phyloP scores from a whole-genome alignment of 2,797 vertebrate genomes.

The Salarias fasciatus region DNA sequence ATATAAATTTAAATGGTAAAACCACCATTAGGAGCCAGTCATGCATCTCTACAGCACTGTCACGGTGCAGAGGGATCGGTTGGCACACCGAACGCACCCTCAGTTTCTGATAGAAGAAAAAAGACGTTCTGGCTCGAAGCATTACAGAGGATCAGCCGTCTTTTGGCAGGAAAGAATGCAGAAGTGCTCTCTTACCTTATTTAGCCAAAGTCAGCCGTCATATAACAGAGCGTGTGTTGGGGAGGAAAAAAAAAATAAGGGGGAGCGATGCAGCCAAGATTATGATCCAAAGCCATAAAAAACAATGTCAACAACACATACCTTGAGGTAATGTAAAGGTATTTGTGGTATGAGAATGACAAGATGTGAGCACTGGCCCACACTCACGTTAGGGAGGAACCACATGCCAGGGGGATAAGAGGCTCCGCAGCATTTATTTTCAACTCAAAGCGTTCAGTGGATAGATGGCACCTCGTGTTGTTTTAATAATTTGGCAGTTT shows the following conservation, averaged over 20 bases:
- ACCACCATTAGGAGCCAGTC: conserved; percentile 76
- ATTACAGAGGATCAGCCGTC: conserved; percentile 55
- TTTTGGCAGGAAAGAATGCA: conserved; percentile 70
- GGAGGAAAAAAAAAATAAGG: conserved; percentile 9
- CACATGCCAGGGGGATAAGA: conserved; percentile 16
- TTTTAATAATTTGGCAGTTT: conserved; percentile 43
- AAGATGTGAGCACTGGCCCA: conserved; percentile 24
- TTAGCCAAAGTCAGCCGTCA: conserved; percentile 67
- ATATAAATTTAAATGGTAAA: conserved; percentile 72
- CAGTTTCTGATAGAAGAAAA: conserved; percentile 61
- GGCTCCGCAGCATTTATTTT: conserved; percentile 29
- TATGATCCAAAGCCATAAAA: conserved; percentile 48
- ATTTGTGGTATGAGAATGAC: conserved; percentile 55
- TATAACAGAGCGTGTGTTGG: conserved; percentile 40
- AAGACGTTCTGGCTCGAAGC: conserved; percentile 58
- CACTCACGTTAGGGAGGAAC: conserved; percentile 37
- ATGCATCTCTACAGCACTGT: conserved; percentile 70
- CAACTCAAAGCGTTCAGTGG: background rate
- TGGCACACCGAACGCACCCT: conserved; percentile 57
- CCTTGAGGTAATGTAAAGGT: conserved; percentile 45
- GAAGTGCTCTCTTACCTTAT: conserved; percentile 72
- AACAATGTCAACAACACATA: conserved; percentile 64
- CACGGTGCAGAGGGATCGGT: conserved; percentile 59
- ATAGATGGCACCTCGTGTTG: conserved; percentile 21
- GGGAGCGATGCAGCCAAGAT: conserved; percentile 47